These are phyloP conservation scores for Ispidina picta DNA, from an alignment of 2,797 vertebrate species.

Conservation along the genomic window DNA sequence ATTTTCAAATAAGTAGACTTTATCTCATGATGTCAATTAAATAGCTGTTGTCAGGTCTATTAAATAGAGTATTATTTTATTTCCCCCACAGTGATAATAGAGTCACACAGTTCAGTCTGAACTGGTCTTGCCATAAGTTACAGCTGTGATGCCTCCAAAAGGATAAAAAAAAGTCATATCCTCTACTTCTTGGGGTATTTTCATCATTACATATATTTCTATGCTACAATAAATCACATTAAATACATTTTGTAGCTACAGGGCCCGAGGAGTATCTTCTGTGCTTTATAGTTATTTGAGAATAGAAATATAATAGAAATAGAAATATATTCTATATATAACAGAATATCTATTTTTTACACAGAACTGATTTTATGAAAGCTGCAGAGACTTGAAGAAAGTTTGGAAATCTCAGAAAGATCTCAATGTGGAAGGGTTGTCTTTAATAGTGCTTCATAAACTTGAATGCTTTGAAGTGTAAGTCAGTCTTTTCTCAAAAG, in stretches of 20 bases:
- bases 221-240: conserved; percentile 31
- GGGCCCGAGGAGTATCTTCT: conserved; percentile 17
- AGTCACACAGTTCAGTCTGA: conserved; percentile 24
- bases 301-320: background rate
- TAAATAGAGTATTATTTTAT: conserved; percentile 52
- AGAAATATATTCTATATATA: too few relatives aligned
- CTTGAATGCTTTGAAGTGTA: background rate
- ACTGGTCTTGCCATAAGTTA: background rate
- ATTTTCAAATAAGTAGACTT: conserved; percentile 26
- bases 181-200: conserved; percentile 47
- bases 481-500: background rate
- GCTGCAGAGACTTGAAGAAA: background rate
- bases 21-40: conserved; percentile 54
- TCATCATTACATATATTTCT: conserved; percentile 36
- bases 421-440: background rate
- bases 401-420: background rate
- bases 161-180: conserved; percentile 44
- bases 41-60: conserved; percentile 44
- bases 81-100: conserved; percentile 22
- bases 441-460: background rate
- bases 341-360: background rate
- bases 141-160: conserved; percentile 35
- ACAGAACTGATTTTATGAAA: background rate
- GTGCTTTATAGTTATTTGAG: conserved; percentile 15
- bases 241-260: conserved; percentile 38